phyloP scores from a whole-genome alignment of 2,888 invertebrate species.

The Drosophila parthenogenetica region DNA sequence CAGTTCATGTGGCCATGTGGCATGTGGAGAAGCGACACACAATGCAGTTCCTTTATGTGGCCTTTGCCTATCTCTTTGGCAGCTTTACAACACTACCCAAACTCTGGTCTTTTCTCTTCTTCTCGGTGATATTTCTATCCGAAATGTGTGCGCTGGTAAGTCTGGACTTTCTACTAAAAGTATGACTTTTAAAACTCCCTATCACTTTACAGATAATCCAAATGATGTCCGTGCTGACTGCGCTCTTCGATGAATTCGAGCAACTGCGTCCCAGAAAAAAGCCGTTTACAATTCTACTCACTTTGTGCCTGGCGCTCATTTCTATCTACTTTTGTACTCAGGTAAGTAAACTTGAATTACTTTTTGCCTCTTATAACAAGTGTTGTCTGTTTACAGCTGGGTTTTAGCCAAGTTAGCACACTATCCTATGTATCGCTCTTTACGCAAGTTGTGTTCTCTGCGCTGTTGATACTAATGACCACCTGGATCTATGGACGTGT shows the following conservation, averaged over 20 bases:
- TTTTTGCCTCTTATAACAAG: background rate
- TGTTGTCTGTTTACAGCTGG: constrained; percentile 62
- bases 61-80: constrained; percentile 80
- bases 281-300: constrained; percentile 64
- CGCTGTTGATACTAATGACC: constrained; percentile 91
- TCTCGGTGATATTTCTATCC: constrained; percentile 91
- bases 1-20: constrained; percentile 80
- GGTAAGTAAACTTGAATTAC: constrained; percentile 51
- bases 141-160: constrained; percentile 91
- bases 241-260: constrained; percentile 83
- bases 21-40: constrained; percentile 80
- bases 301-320: constrained; percentile 53
- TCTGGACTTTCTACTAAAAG: too few species aligned
- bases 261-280: constrained; percentile 68
- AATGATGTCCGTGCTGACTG: constrained; percentile 80
- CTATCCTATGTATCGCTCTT: constrained; percentile 76
- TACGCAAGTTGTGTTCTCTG: constrained; percentile 86
- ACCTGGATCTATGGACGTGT: constrained; percentile 93
- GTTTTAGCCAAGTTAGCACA: constrained; percentile 78
- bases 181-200: too few species aligned
- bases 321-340: constrained; percentile 83
- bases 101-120: constrained; percentile 91
- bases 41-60: constrained; percentile 81
- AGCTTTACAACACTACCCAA: constrained; percentile 76
- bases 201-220: constrained; percentile 72